phyloP scores from a whole-genome alignment of 2,797 vertebrate genomes.

The Anguilla megastoma region DNA sequence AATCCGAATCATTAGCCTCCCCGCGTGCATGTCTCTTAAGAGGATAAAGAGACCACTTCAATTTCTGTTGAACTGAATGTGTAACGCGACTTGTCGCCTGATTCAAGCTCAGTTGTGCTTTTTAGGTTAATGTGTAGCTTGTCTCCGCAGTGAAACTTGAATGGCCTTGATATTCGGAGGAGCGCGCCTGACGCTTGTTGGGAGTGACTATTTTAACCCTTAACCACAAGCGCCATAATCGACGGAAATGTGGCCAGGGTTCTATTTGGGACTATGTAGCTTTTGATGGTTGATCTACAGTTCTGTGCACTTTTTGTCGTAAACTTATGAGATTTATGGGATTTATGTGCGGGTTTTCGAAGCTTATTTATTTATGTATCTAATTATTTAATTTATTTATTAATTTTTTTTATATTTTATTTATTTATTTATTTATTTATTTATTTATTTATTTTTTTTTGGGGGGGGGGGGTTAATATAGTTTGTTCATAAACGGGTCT shows the following conservation, averaged over 20 bases:
- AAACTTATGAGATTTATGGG: neutral
- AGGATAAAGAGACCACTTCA: neutral
- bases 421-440: no score
- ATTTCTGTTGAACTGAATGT: neutral
- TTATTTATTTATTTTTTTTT: no score
- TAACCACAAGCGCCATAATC: neutral
- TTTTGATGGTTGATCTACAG: neutral
- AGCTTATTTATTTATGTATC: neutral
- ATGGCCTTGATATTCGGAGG: conserved; percentile 27
- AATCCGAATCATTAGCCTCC: conserved; percentile 20
- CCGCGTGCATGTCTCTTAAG: conserved; percentile 27
- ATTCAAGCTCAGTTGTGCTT: conserved; percentile 4
- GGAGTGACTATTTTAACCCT: conserved; percentile 19
- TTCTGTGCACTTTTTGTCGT: neutral
- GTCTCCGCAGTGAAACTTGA: conserved; percentile 15
- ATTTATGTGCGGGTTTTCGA: neutral
- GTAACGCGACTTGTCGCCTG: neutral
- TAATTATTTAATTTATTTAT: no score
- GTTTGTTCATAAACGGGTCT: no score
- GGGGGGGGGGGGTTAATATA: no score
- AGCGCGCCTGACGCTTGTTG: conserved; percentile 2
- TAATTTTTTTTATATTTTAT: no score
- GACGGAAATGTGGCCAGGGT: neutral
- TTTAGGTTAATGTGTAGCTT: conserved; percentile 27
- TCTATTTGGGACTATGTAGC: neutral